Evolutionary conservation across 2,113 vertebrate species (phyloP).

Genomic region (Podarcis muralis): DNA sequence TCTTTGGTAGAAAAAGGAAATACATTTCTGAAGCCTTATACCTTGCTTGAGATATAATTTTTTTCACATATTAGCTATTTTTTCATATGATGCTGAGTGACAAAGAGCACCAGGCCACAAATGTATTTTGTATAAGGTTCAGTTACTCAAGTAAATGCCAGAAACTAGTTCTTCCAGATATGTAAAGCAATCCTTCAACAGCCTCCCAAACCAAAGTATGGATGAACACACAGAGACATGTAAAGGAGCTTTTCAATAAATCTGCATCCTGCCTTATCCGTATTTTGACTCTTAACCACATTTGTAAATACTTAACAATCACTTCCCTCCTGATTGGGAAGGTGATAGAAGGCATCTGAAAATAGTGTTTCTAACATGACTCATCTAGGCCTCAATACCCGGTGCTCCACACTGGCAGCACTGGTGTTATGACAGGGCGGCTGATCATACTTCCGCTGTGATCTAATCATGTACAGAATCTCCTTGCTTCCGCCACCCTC

Average conservation of each 20-base stretch:
- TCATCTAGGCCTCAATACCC: background rate
- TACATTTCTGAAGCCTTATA: background rate
- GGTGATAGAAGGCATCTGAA: background rate
- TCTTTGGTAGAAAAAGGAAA: background rate
- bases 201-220: slow-evolving; percentile 16
- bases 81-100: background rate
- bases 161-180: slow-evolving; percentile 62
- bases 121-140: slow-evolving; percentile 23
- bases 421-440: background rate
- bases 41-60: background rate
- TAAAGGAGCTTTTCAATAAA: background rate
- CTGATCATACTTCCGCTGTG: slow-evolving; percentile 48
- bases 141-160: slow-evolving; percentile 24
- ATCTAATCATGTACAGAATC: slow-evolving; percentile 11
- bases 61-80: background rate
- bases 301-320: background rate
- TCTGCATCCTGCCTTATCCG: background rate
- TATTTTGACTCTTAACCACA: background rate
- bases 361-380: background rate
- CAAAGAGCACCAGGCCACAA: rapidly evolving
- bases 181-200: slow-evolving; percentile 7
- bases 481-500: background rate
- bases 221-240: background rate
- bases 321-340: slow-evolving; percentile 25
- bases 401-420: background rate